A percentile compares a stretch with the other conserved stretches of the same genome.
These are phyloP conservation scores for Sciurus vulgaris DNA, from an alignment of 2,797 vertebrate genomes.

Conservation along the genomic window DNA sequence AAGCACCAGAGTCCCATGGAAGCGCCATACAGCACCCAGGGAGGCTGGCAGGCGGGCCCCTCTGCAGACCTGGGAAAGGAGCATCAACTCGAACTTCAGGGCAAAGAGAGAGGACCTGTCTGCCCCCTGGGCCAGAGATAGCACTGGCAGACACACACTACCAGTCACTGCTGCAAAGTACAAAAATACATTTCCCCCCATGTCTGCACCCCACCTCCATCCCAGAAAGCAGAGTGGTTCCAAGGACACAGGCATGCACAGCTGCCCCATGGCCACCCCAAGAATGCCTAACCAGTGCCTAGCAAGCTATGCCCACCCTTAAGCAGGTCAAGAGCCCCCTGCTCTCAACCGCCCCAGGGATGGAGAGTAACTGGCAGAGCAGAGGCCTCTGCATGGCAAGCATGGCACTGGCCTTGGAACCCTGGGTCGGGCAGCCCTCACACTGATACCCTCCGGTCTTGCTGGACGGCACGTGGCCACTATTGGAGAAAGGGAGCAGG, in stretches of 20 bases:
- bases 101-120: background rate
- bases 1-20: background rate
- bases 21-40: rapidly evolving
- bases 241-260: rapidly evolving
- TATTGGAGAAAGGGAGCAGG: no score
- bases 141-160: background rate
- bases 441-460: no score
- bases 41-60: no score
- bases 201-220: background rate
- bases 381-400: no score
- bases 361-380: background rate
- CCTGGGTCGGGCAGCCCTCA: background rate
- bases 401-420: rapidly evolving
- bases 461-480: background rate
- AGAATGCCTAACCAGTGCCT: rapidly evolving
- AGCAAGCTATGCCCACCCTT: rapidly evolving
- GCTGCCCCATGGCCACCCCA: rapidly evolving
- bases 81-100: background rate
- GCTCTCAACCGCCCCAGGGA: background rate
- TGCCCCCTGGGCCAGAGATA: no score
- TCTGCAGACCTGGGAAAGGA: rapidly evolving
- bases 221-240: background rate
- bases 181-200: background rate
- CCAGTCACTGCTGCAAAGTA: no score
- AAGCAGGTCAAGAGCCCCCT: background rate